Evolutionary conservation across 2,113 vertebrate species (phyloP).

Genomic region (Zosterops japonicus): DNA sequence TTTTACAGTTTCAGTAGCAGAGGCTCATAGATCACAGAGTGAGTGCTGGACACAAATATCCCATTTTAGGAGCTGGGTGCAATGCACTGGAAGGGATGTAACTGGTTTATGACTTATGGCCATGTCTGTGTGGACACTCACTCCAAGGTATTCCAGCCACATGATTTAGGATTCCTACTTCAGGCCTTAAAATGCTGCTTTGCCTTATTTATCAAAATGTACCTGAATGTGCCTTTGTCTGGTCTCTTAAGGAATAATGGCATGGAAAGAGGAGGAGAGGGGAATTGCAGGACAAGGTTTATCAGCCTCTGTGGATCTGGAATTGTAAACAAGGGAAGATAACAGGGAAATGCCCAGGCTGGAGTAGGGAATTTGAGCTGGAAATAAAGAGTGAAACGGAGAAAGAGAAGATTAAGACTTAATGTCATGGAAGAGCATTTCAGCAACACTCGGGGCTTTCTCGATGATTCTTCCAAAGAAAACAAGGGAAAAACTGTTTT

Average conservation of each 20-base stretch:
- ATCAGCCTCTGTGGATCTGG: background rate
- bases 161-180: background rate
- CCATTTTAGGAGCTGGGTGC: background rate
- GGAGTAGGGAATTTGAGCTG: background rate
- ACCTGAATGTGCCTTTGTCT: background rate
- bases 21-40: background rate
- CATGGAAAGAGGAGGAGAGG: background rate
- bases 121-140: background rate
- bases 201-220: background rate
- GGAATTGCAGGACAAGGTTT: background rate
- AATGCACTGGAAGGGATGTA: background rate
- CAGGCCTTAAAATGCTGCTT: background rate
- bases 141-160: background rate
- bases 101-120: background rate
- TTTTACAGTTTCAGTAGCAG: background rate
- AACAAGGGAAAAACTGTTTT: background rate
- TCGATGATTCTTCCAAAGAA: background rate
- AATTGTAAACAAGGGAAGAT: background rate
- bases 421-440: conserved; percentile 17
- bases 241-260: background rate
- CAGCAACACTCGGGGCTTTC: background rate
- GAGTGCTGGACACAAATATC: background rate
- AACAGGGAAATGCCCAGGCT: background rate
- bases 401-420: background rate
- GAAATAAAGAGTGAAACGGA: conserved; percentile 16